Base-by-base conservation (phyloP, 2,113 vertebrate species). In the Atlantisia rogersi region DNA sequence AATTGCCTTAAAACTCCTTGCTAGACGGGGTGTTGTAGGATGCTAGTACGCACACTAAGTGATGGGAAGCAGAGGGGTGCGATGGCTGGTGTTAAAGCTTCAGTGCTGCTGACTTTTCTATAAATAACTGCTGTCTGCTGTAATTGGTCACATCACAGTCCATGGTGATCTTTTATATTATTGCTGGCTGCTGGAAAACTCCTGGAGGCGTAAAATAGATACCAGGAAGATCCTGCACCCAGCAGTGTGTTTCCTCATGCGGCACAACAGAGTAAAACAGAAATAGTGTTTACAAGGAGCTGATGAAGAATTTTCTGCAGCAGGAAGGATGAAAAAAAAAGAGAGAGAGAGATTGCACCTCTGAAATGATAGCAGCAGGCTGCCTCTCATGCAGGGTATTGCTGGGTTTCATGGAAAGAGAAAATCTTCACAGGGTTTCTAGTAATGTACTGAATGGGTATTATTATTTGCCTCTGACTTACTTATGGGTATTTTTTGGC, bases 81-180 rank as follows among this genome's bases (percentile, higher is more conserved):
- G 37, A 91, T 93, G 94, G 55, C 74, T 87, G 81, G 63, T 97
- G 88, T 94, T 95, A 95, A 85, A 96, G 77, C 94, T 67, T 91
- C 70, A 70, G 70, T 46, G 70, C 83, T 69, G 80, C 91, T 87
- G 92, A 74, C 92, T 97, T 94, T 65, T 77, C 94, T 94, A 89
- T 96, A 94, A 96, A 96, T 96, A 97, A 91, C 92, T 92, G 59
- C 94, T 94, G 88, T 94, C 96, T 96, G 94, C 88, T 94, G 88
- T 96, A 94, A 93, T 94, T 97, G 94, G 91, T 92, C 95, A 73
- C 88, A 94, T 91, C 95, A 85, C 86, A 92, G 96, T 58, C 94
- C 83, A 0, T 52, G 86, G 86, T 91, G 91, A 96, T 94, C 81
- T 95, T 94, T 89, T 73, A 37, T 87, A 64, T 94, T 95, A 92